These are phyloP conservation scores for Oryzias sinensis DNA, from an alignment of 2,797 vertebrate genomes.

Conservation along the genomic window DNA sequence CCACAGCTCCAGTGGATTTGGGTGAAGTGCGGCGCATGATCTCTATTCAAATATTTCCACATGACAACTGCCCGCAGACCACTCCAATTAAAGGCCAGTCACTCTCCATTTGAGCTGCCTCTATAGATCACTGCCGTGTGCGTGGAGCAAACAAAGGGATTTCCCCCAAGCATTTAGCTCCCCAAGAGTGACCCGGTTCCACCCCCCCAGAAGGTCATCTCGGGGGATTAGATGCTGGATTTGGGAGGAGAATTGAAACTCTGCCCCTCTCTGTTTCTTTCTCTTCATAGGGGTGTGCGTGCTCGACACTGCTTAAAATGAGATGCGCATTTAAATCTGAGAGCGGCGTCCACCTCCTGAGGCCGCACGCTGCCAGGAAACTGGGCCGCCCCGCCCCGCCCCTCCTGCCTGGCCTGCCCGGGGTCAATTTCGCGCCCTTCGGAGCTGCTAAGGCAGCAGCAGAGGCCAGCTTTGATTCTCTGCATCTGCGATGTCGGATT, in stretches of 20 bases:
- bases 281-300: slow-evolving; percentile 78
- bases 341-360: slow-evolving; percentile 84
- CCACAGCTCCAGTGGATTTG: slow-evolving; percentile 77
- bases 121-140: slow-evolving; percentile 71
- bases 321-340: slow-evolving; percentile 97
- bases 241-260: slow-evolving; percentile 82
- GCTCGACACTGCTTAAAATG: slow-evolving; percentile 90
- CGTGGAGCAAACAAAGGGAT: slow-evolving; percentile 86
- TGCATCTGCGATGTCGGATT: slow-evolving; percentile 93
- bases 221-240: slow-evolving; percentile 85
- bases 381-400: slow-evolving; percentile 78
- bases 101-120: slow-evolving; percentile 72
- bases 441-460: slow-evolving; percentile 83
- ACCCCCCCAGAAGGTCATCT: slow-evolving; percentile 79
- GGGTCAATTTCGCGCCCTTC: slow-evolving; percentile 94
- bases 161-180: slow-evolving; percentile 77
- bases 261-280: slow-evolving; percentile 52
- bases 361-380: slow-evolving; percentile 82
- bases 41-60: slow-evolving; percentile 86
- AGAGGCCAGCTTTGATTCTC: slow-evolving; percentile 89
- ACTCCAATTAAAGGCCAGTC: slow-evolving; percentile 81
- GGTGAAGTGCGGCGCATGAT: slow-evolving; percentile 79
- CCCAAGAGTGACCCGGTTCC: slow-evolving; percentile 73
- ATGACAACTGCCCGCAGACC: slow-evolving; percentile 81
- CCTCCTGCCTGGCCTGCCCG: slow-evolving; percentile 78